A percentile compares a stretch with the other conserved stretches of the same genome.
These are phyloP conservation scores for Notocelia uddmanniana DNA, from an alignment of 2,888 invertebrate genomes.

Conservation along the genomic window DNA sequence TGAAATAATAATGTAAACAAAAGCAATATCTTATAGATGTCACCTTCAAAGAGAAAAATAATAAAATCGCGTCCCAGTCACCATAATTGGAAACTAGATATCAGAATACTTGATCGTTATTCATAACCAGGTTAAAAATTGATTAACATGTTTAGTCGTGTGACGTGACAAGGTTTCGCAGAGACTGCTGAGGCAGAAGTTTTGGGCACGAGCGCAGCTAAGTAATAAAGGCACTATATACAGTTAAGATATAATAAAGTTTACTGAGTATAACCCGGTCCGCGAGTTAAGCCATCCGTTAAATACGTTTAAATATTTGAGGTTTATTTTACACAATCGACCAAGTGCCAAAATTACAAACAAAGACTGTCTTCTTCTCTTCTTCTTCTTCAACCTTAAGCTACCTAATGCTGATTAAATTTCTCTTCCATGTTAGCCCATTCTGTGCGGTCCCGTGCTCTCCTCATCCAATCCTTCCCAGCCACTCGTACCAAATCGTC, in stretches of 20 bases:
- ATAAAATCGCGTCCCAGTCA: neutral
- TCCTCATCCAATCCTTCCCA: too few relatives aligned
- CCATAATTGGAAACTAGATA: neutral
- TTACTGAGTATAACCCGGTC: slow-evolving; percentile 45
- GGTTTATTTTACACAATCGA: neutral
- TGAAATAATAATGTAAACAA: too few relatives aligned
- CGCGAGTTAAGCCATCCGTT: slow-evolving; percentile 32
- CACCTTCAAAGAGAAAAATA: neutral
- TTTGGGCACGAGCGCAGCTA: slow-evolving; percentile 61
- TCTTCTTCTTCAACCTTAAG: too few relatives aligned
- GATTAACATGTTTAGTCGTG: slow-evolving; percentile 13
- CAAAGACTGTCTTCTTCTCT: too few relatives aligned
- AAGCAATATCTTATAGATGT: neutral
- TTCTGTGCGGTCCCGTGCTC: too few relatives aligned
- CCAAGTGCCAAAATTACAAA: too few relatives aligned
- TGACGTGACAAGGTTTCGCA: slow-evolving; percentile 33
- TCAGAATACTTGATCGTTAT: neutral
- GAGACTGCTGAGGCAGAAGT: slow-evolving; percentile 55
- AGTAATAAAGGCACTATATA: slow-evolving; percentile 59
- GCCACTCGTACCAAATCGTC: too few relatives aligned
- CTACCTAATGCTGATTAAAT: too few relatives aligned
- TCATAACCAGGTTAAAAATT: neutral
- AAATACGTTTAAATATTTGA: neutral
- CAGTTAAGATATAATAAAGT: slow-evolving; percentile 61
- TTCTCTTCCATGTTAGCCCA: too few relatives aligned